A percentile compares a stretch with the other conserved stretches of the same genome.
Evolutionary conservation across 2,888 invertebrate species (phyloP).

Genomic region (Teleogryllus oceanicus): DNA sequence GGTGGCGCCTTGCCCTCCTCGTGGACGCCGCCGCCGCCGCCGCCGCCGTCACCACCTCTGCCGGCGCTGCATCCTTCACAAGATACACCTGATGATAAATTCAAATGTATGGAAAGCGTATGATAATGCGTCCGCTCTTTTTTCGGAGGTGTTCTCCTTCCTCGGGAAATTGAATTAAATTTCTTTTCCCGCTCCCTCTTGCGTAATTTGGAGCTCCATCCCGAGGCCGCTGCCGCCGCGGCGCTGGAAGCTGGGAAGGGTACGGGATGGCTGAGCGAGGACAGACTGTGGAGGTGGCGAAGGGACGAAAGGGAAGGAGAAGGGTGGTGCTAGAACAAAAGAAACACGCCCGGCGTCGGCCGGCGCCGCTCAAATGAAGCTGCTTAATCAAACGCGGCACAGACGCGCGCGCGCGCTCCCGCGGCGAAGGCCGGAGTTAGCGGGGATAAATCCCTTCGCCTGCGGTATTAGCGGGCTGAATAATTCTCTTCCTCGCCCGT

Average conservation of each 20-base stretch:
- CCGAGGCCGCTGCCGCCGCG: background rate
- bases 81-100: constrained; percentile 11
- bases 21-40: too few relatives aligned
- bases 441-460: background rate
- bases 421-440: background rate
- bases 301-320: background rate
- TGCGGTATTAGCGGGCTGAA: background rate
- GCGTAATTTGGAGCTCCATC: constrained; percentile 9
- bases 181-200: background rate
- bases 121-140: background rate
- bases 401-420: background rate
- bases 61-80: background rate
- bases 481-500: background rate
- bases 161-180: constrained; percentile 9
- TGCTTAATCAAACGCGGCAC: constrained; percentile 9
- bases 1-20: too few relatives aligned
- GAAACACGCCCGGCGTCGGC: background rate
- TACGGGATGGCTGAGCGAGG: too few relatives aligned
- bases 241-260: too few relatives aligned
- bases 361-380: constrained; percentile 5
- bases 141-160: background rate
- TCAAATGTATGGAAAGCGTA: constrained; percentile 18
- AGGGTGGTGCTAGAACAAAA: background rate
- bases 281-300: background rate
- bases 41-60: too few relatives aligned